Evolutionary conservation across 2,888 invertebrate species (phyloP).

Genomic region (Agrochola macilenta): DNA sequence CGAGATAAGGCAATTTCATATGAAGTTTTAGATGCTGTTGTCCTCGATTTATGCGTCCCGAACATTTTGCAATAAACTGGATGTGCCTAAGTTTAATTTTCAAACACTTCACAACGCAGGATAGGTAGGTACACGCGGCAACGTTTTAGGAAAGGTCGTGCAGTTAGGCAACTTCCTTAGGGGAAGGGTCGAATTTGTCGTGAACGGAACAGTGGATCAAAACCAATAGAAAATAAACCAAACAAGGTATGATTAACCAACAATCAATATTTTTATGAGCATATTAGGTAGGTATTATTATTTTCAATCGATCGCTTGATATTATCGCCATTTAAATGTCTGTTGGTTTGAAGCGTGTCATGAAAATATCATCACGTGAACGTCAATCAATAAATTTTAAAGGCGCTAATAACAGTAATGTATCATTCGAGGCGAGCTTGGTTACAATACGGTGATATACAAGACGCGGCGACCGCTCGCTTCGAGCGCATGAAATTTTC

Average conservation of each 20-base stretch:
- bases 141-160: conserved; percentile 10
- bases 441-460: too few species aligned
- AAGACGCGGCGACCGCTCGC: too few species aligned
- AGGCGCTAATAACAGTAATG: too few species aligned
- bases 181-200: conserved; percentile 36
- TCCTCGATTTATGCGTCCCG: neutral
- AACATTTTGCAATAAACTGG: neutral
- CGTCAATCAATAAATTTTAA: neutral
- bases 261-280: neutral
- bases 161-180: conserved; percentile 52
- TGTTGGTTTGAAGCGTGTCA: conserved; percentile 6
- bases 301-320: conserved; percentile 6
- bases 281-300: neutral
- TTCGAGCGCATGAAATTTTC: too few species aligned
- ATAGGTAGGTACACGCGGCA: neutral
- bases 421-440: too few species aligned
- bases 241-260: neutral
- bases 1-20: neutral
- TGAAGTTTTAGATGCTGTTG: neutral
- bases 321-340: neutral
- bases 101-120: neutral
- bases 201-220: conserved; percentile 16
- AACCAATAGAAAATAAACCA: conserved; percentile 25
- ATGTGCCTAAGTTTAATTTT: neutral
- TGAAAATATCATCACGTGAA: neutral